Conservation (phyloP, 2,797 vertebrate genomes). For the Mareca penelope region DNA sequence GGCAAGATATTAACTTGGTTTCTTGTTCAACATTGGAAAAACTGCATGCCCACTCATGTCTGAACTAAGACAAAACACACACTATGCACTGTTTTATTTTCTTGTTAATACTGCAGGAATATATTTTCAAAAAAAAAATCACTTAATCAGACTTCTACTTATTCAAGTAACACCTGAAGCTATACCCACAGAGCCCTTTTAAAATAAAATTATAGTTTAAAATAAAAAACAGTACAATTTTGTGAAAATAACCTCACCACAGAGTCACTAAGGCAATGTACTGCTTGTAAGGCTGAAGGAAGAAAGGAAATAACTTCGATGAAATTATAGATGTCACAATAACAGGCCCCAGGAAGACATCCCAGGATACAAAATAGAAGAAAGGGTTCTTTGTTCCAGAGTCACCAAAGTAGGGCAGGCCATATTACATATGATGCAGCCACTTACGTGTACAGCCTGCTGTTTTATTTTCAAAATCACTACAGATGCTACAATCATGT, state of each 20-base stretch:
- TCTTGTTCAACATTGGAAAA: background rate
- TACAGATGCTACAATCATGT: background rate
- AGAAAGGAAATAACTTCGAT: background rate
- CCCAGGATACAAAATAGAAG: background rate
- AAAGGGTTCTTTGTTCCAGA: background rate
- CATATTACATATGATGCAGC: background rate
- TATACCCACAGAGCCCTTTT: background rate
- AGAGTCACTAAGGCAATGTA: background rate
- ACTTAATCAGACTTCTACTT: background rate
- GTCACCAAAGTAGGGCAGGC: background rate
- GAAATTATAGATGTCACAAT: background rate
- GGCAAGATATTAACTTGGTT: background rate
- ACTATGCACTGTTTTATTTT: background rate
- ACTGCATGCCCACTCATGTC: background rate
- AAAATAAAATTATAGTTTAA: background rate
- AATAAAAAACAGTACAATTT: background rate
- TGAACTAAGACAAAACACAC: background rate
- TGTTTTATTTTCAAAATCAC: background rate
- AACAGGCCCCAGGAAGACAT: background rate
- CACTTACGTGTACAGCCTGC: background rate
- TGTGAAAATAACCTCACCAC: background rate
- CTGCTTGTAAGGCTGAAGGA: background rate
- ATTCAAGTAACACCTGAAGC: background rate
- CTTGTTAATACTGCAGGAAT: background rate
- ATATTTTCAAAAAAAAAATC: background rate